A percentile compares a stretch with the other conserved stretches of the same genome.
These are phyloP conservation scores for Geophilus truncorum DNA, from an alignment of 2,888 invertebrate genomes.

Conservation along the genomic window DNA sequence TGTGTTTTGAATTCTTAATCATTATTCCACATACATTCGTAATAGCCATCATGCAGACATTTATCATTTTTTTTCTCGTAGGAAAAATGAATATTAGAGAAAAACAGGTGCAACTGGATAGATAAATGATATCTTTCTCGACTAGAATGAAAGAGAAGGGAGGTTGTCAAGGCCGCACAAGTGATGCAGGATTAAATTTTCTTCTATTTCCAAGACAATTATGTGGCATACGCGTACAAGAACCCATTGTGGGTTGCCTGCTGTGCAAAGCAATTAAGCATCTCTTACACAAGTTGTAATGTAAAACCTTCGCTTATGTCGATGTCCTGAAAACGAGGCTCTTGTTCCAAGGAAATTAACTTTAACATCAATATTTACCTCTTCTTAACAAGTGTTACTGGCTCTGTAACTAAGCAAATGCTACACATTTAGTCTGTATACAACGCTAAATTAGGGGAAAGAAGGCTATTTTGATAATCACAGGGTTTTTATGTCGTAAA, in stretches of 20 bases:
- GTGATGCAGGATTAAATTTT: constrained; percentile 21
- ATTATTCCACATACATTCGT: neutral
- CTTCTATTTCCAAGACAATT: constrained; percentile 18
- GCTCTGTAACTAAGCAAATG: neutral
- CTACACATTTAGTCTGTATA: neutral
- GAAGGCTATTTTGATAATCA: no score
- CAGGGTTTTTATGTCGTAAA: no score
- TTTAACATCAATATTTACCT: neutral
- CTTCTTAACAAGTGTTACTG: neutral
- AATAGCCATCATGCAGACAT: neutral
- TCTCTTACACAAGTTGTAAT: constrained; percentile 25
- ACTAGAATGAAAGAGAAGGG: neutral
- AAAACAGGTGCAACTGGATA: neutral
- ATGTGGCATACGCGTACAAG: neutral
- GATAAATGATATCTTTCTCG: neutral
- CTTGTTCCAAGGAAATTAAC: constrained; percentile 8
- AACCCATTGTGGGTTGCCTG: constrained; percentile 17
- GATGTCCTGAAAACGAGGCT: neutral
- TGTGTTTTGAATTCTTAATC: neutral
- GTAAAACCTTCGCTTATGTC: constrained; percentile 17
- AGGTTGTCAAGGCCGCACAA: neutral
- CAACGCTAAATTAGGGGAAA: no score
- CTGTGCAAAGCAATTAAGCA: constrained; percentile 17
- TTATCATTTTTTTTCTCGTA: neutral
- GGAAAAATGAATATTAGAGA: neutral